Evolutionary conservation across 2,113 vertebrate genomes (phyloP).

Genomic region (Ahaetulla prasina): DNA sequence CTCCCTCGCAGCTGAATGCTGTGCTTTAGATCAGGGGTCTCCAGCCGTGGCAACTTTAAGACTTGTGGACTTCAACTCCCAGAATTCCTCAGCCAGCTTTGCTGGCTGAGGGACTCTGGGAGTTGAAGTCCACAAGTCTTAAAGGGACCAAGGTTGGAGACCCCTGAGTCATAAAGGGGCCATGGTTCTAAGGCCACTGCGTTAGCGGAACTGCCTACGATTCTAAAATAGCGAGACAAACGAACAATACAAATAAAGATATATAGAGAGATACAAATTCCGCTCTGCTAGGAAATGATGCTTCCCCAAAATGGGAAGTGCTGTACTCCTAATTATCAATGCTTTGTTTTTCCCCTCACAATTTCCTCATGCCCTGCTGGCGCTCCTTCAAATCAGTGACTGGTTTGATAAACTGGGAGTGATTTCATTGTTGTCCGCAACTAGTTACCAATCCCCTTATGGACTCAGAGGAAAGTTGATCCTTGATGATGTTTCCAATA

Average conservation of each 20-base stretch:
- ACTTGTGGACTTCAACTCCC: too few species aligned
- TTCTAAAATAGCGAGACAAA: not conserved
- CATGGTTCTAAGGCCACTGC: not conserved
- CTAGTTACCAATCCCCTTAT: not conserved
- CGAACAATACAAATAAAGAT: not conserved
- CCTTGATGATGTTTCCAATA: not conserved
- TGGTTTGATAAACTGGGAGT: not conserved
- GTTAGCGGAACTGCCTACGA: not conserved
- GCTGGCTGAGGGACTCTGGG: not conserved
- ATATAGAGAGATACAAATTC: too few species aligned
- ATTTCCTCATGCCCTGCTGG: not conserved
- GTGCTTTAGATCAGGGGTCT: too few species aligned
- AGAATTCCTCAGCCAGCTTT: too few species aligned
- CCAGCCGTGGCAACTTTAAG: not conserved
- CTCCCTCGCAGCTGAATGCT: not conserved
- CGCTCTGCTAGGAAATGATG: too few species aligned
- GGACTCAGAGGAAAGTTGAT: not conserved
- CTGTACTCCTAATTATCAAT: not conserved
- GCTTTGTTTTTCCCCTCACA: not conserved
- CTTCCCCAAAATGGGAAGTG: not conserved
- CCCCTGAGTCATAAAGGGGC: not conserved
- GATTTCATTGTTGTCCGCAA: not conserved
- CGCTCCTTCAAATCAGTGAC: not conserved
- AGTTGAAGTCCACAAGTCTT: not conserved
- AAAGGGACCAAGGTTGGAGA: too few species aligned